Evolutionary conservation across 1,140 invertebrate genomes (phyloP).

Genomic region (Pogonognathellus flavescens): DNA sequence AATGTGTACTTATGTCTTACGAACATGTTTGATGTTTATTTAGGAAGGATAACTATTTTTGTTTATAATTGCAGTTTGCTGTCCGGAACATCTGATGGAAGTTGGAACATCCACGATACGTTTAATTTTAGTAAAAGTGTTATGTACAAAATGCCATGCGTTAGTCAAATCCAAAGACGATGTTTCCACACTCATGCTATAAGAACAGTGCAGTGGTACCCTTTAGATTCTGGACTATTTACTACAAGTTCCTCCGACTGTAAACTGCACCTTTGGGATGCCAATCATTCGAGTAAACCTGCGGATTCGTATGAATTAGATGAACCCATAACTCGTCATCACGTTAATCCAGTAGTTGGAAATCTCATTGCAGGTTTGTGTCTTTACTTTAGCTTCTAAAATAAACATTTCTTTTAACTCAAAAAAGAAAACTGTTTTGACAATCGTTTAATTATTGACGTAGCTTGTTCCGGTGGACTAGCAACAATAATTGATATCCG

Average conservation of each 20-base stretch:
- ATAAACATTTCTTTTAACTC: too few species aligned
- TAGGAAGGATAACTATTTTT: slow-evolving; percentile 34
- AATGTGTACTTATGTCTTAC: too few species aligned
- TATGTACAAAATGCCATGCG: slow-evolving; percentile 47
- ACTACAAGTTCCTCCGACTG: slow-evolving; percentile 50
- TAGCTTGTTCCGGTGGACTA: background rate
- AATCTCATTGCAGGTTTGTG: slow-evolving; percentile 53
- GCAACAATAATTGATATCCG: slow-evolving; percentile 54
- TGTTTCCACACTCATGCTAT: slow-evolving; percentile 32
- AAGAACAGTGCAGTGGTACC: slow-evolving; percentile 54
- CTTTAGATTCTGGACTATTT: slow-evolving; percentile 54
- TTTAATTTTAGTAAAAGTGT: slow-evolving; percentile 52
- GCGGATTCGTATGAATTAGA: slow-evolving; percentile 52
- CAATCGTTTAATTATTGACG: background rate
- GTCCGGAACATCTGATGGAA: slow-evolving; percentile 52
- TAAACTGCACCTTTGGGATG: slow-evolving; percentile 52
- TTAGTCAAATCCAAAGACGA: slow-evolving; percentile 8
- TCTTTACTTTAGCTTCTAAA: background rate
- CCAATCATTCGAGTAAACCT: slow-evolving; percentile 24
- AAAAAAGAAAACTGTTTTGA: too few species aligned
- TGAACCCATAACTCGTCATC: slow-evolving; percentile 50
- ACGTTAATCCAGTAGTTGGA: slow-evolving; percentile 48
- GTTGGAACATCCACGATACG: slow-evolving; percentile 57
- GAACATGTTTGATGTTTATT: too few species aligned
- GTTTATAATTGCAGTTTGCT: slow-evolving; percentile 49